Base-by-base conservation (phyloP, 2,797 vertebrate genomes). In the Falco berigora region DNA sequence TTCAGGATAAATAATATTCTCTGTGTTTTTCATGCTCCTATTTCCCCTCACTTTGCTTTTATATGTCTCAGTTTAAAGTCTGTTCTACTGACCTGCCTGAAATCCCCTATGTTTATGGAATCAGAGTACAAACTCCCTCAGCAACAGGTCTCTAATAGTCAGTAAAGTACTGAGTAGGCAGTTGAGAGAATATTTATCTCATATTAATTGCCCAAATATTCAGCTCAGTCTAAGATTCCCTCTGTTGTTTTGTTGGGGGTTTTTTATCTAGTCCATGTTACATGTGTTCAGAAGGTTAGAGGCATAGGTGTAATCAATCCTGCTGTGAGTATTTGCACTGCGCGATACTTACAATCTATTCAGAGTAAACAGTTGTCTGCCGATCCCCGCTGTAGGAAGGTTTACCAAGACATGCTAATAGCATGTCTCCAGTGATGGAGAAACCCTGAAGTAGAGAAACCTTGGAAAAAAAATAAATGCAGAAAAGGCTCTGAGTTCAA, bases 301-400 rank as follows among this genome's bases (percentile, higher is more conserved):
- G 53, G 40, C 53, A 68, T 34, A 3, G 0, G 27, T 44, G 73
- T 71, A 90, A 95, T 93, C 93, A 95, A 84, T 96, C 74, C 80
- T 86, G 71, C 32, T 13, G 63, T 50, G 79, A 86, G 63, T 93
- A 79, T 95, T 96, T 97, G 88, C 91, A 81, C 80, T 93, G 86
- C 40, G 77, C 67, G 4, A 10, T 30, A 22, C 67, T 90, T 72
- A 66, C 88, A 92, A 95, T 96, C 88, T 86, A 87, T 95, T 75
- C 93, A 96, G 63, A 71, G 93, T 86, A 95, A 96, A 96, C 95
- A 95, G 85, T 84, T 86, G 77, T 67, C 94, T 96, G 88, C 94
- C 94, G 82, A 50, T 88, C 77, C 79, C 90, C 38, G 17, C 50
- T 27, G 47, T 83, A 82, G 77, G 40, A 95, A 90, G 25, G 53